A percentile compares a stretch with the other conserved stretches of the same genome.
Conservation (phyloP, 2,113 vertebrate species). For the Hyperoodon ampullatus region DNA sequence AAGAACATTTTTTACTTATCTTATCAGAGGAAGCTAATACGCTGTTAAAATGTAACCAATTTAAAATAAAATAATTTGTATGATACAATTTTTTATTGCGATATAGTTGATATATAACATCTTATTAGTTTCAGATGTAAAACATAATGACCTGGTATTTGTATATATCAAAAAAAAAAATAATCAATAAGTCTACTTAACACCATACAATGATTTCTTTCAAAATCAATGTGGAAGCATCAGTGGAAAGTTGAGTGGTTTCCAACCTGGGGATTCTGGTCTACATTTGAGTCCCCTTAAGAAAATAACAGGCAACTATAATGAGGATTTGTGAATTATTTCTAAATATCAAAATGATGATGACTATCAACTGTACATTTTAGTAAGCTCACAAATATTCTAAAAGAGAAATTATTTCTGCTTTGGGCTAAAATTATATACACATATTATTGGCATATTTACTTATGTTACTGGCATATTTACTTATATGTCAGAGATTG, state of each 20-base stretch:
- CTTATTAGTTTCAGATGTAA: background rate
- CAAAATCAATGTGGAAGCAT: background rate
- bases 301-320: background rate
- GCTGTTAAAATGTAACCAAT: background rate
- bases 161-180: background rate
- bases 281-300: background rate
- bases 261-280: background rate
- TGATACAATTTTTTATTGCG: background rate
- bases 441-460: background rate
- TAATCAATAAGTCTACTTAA: background rate
- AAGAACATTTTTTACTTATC: background rate
- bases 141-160: background rate
- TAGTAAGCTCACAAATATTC: background rate
- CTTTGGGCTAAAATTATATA: background rate
- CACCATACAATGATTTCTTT: background rate
- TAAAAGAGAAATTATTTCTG: conserved; percentile 24
- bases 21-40: background rate
- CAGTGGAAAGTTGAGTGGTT: background rate
- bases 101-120: background rate
- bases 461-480: background rate
- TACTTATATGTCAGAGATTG: background rate
- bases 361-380: background rate
- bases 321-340: background rate
- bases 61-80: conserved; percentile 5
- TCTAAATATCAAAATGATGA: background rate